Conservation (phyloP, 2,113 vertebrate genomes). For the Equus quagga region DNA sequence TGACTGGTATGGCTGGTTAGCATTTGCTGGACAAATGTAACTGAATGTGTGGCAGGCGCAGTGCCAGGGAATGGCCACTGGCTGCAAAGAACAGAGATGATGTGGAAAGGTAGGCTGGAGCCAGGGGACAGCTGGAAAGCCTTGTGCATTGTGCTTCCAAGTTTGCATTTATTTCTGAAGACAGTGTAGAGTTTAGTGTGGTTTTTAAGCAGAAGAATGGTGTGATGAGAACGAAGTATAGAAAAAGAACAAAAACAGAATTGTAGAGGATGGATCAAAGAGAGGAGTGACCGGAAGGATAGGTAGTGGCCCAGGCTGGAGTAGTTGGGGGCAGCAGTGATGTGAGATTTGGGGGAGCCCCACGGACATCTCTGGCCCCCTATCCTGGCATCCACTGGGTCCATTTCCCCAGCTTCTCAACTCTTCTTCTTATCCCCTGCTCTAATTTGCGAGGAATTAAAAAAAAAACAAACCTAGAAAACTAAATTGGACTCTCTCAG, state of each 20-base stretch:
- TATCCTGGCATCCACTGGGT: neutral
- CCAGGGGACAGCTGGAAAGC: neutral
- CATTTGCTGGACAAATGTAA: neutral
- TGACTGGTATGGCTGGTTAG: neutral
- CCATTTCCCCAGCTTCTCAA: neutral
- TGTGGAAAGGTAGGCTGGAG: neutral
- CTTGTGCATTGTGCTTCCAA: rapidly evolving
- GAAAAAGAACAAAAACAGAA: neutral
- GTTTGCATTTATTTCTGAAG: neutral
- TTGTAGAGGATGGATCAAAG: neutral
- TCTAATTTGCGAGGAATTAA: slow-evolving; percentile 58
- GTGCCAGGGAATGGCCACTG: neutral
- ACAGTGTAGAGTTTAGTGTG: neutral
- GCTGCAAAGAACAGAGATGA: neutral
- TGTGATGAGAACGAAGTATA: neutral
- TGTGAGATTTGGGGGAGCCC: neutral
- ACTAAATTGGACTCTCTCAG: slow-evolving; percentile 52
- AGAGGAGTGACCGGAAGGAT: neutral
- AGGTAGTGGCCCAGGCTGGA: neutral
- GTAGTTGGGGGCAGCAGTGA: neutral
- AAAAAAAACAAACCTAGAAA: neutral
- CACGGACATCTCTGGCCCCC: neutral
- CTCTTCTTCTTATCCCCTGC: slow-evolving; percentile 9
- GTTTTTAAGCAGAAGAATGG: neutral
- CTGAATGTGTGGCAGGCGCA: neutral